Evolutionary conservation across 2,113 vertebrate genomes (phyloP).

Genomic region (Thermophis baileyi): DNA sequence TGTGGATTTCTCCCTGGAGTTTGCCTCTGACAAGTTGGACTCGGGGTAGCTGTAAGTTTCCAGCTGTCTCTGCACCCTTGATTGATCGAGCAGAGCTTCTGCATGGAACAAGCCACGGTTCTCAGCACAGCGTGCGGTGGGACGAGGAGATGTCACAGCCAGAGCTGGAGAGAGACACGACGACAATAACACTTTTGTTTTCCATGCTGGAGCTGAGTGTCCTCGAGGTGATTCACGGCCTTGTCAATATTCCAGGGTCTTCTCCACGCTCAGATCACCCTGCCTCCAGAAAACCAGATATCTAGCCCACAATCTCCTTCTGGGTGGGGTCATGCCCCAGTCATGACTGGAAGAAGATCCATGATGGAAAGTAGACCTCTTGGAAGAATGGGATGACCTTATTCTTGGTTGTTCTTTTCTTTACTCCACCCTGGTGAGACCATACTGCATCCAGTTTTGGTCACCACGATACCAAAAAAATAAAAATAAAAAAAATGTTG

Average conservation of each 20-base stretch:
- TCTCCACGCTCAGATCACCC: neutral
- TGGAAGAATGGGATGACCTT: neutral
- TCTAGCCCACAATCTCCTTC: neutral
- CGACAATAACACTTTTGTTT: neutral
- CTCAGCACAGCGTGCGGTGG: neutral
- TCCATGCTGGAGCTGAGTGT: neutral
- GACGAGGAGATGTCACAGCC: neutral
- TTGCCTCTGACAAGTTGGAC: slow-evolving; percentile 60
- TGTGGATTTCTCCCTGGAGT: slow-evolving; percentile 67
- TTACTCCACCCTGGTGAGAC: no score
- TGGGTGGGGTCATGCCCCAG: neutral
- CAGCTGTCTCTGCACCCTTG: slow-evolving; percentile 55
- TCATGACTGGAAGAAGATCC: neutral
- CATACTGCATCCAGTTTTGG: no score
- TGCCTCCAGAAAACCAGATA: neutral
- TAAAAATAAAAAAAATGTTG: no score
- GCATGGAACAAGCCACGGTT: slow-evolving; percentile 16
- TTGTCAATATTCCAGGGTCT: neutral
- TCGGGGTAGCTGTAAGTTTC: slow-evolving; percentile 67
- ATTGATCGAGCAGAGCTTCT: slow-evolving; percentile 48
- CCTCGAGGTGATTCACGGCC: neutral
- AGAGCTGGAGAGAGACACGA: neutral
- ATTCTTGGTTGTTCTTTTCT: neutral
- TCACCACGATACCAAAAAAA: neutral
- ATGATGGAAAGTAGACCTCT: neutral